These are phyloP conservation scores for Passer domesticus DNA, from an alignment of 2,113 vertebrate species.

Conservation along the genomic window DNA sequence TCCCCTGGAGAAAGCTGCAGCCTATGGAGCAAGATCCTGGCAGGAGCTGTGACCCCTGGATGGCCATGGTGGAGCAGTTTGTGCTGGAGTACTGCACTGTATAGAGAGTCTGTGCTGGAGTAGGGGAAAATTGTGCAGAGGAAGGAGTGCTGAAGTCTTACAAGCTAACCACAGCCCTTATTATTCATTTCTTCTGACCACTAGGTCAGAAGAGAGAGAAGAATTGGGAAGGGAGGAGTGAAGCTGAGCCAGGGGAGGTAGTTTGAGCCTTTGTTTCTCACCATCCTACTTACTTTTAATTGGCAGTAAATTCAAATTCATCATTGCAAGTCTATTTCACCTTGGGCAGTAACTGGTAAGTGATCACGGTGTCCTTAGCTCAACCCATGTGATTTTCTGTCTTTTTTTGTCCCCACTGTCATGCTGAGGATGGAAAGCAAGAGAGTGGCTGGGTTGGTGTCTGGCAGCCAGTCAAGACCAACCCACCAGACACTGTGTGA, in stretches of 20 bases:
- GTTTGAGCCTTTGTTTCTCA: background rate
- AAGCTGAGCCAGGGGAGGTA: background rate
- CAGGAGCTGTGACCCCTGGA: rapidly evolving
- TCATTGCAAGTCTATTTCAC: background rate
- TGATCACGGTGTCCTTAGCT: background rate
- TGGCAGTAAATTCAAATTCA: background rate
- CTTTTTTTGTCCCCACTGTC: background rate
- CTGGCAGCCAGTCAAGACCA: background rate
- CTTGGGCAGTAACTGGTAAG: background rate
- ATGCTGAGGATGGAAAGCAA: background rate
- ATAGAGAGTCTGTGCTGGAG: background rate
- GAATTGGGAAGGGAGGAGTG: background rate
- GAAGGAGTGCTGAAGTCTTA: background rate
- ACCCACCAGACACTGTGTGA: background rate
- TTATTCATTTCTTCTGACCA: background rate
- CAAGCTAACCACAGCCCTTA: background rate
- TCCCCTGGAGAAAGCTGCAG: background rate
- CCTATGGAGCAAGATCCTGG: background rate
- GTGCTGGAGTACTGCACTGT: background rate
- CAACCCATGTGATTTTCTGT: background rate
- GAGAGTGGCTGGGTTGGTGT: background rate
- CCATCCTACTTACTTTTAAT: background rate
- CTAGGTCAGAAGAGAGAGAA: background rate
- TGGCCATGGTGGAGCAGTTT: background rate
- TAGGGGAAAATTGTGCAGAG: background rate